phyloP scores from a whole-genome alignment of 1,140 invertebrate genomes.

The Pissodes strobi region DNA sequence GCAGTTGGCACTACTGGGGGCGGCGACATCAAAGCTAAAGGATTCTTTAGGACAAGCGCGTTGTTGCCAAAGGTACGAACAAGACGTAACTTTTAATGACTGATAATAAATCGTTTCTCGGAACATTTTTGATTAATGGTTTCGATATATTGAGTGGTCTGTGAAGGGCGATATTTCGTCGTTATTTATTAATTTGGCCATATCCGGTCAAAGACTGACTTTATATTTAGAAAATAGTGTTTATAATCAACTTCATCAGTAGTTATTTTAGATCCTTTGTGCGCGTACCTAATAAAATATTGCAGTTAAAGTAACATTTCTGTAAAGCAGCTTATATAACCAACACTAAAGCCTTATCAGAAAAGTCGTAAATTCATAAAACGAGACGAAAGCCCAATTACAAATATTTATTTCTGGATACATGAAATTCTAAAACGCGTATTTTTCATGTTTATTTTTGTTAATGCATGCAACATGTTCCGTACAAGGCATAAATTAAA shows the following conservation, averaged over 20 bases:
- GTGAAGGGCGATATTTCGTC: no score
- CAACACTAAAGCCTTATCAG: neutral
- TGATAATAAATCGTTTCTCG: neutral
- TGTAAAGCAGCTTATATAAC: no score
- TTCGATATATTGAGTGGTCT: no score
- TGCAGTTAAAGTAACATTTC: no score
- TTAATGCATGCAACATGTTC: neutral
- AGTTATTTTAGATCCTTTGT: no score
- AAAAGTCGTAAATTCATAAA: slow-evolving; percentile 7
- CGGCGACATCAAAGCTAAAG: slow-evolving; percentile 1
- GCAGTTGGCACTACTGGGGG: slow-evolving; percentile 1
- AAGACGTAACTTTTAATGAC: neutral
- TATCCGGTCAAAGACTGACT: no score
- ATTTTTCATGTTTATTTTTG: slow-evolving; percentile 15
- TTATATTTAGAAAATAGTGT: no score
- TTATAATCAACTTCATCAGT: no score
- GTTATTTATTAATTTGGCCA: no score
- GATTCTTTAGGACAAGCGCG: neutral
- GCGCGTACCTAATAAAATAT: no score
- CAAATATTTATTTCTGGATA: slow-evolving; percentile 13
- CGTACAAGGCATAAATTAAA: slow-evolving; percentile 13
- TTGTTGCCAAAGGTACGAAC: neutral
- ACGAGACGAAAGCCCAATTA: slow-evolving; percentile 8
- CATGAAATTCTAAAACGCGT: neutral
- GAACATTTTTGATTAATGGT: neutral